Evolutionary conservation across 2,113 vertebrate genomes (phyloP), one percentile per base, ranked within the genome.

Genomic region (Anhinga anhinga): DNA sequence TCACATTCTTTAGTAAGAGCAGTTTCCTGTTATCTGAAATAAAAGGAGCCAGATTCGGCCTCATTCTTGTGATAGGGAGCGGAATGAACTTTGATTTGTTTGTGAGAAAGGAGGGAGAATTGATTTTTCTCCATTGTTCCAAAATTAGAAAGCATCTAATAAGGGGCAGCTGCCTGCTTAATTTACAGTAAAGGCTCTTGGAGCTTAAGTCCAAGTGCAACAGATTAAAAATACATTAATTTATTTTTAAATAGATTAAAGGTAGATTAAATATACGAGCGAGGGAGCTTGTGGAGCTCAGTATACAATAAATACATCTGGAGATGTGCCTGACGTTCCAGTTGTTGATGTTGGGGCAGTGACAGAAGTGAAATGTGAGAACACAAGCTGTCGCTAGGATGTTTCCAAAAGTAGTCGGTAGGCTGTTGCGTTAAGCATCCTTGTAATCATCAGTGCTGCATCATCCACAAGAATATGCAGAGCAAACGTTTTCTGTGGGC

Each of bases 61-160:
- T 96, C 49, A 0, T 38, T 83, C 72, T 96, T 79, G 19, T 65
- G 95, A 65, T 38, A 66, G 93, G 86, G 77, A 89, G 70, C 52
- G 89, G 78, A 65, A 38, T 84, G 89, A 92, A 92, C 94, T 70
- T 86, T 63, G 73, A 72, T 96, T 90, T 77, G 53, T 42, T 90
- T 85, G 84, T 73, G 78, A 85, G 84, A 85, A 87, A 82, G 77
- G 81, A 89, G 66, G 47, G 79, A 86, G 79, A 82, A 72, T 79
- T 84, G 72, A 63, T 86, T 70, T 62, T 88, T 66, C 65, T 79
- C 47, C 44, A 55, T 65, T 3, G 1, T 52, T 92, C 81, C 71
- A 82, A 94, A 94, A 87, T 86, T 74, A 89, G 78, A 94, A 89
- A 87, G 65, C 47, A 59, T 86, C 84, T 93, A 63, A 72, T 49